Percentiles rank a stretch among this genome's conserved stretches.
These are phyloP conservation scores for Aspidoscelis tigris DNA, from an alignment of 2,113 vertebrate genomes.

Conservation along the genomic window DNA sequence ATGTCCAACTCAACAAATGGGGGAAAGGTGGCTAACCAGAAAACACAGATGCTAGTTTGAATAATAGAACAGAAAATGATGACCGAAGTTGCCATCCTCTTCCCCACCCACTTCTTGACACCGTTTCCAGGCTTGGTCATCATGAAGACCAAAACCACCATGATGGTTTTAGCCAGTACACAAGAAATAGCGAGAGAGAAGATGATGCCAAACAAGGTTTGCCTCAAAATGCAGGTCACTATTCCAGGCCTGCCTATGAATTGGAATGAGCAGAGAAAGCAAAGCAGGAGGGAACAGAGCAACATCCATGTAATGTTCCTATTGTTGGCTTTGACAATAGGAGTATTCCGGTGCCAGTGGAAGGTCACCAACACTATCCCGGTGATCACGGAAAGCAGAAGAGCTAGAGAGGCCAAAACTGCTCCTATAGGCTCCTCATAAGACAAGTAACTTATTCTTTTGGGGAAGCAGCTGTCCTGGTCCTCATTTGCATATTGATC, in stretches of 20 bases:
- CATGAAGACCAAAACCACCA: conserved; percentile 14
- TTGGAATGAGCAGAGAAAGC: background rate
- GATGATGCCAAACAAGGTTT: conserved; percentile 1
- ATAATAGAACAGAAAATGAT: background rate
- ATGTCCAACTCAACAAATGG: background rate
- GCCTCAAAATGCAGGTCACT: background rate
- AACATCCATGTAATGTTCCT: background rate
- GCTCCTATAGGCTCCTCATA: background rate
- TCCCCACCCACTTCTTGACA: background rate
- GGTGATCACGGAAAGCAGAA: background rate
- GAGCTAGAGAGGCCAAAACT: background rate
- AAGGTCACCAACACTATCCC: background rate
- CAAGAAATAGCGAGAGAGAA: background rate
- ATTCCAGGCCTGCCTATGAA: conserved; percentile 4
- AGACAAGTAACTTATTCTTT: background rate
- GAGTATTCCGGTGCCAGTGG: background rate
- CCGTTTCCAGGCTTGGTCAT: background rate
- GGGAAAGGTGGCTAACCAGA: background rate
- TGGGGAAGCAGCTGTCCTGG: background rate
- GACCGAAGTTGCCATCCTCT: background rate
- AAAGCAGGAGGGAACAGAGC: background rate
- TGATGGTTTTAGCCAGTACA: conserved; percentile 14
- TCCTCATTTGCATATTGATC: background rate
- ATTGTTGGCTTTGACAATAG: conserved; percentile 5
- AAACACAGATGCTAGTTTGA: background rate